Base-by-base conservation (phyloP, 2,797 vertebrate genomes). In the Trichosurus vulpecula region DNA sequence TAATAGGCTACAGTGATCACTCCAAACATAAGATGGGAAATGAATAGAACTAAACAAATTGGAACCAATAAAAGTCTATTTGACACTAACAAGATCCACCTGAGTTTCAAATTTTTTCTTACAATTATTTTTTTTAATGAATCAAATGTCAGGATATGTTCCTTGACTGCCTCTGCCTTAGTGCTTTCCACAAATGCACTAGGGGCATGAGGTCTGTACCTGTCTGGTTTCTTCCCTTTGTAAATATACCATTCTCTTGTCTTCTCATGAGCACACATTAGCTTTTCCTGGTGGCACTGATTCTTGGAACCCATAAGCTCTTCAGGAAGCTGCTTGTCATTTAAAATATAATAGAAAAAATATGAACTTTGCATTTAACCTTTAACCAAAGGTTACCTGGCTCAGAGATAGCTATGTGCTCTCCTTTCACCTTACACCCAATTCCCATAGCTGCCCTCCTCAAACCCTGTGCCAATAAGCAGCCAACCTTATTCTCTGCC, bases 61-160 rank as follows among this genome's bases (percentile, higher is more conserved):
- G 53, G 52, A 95, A 25, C 52, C 92, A 57, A 52, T 52, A 87
- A 66, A 14, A 55, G 16, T 47, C 9, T 53, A 27, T 91, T 94
- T 87, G 89, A 93, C 52, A 61, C 55, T 91, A 52, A 91, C 1
- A 89, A 91, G 53, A 61, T 66, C 57, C 9, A 4, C 19, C 92
- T 9, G 58, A 96, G n/a, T 55, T 94, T 92, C 57, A 51, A 52
- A 89, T 66, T 51, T 92, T 74, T 22, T 94, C 92, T 81, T 90
- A 1, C 53, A 93, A 93, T 96, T 54, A 81, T 35, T 53, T 74
- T 31, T 66, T 35, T 92, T 87, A 96, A 19, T 92, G 81, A 54
- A 41, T 55, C 57, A 92, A 54, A 56, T 12, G 90, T 58, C 4
- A 22, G 55, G 81, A 94, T 51, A 92, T 57, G 54, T n/a, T 54